Base-by-base conservation (phyloP, 2,797 vertebrate genomes). In the Distichodus sexfasciatus region DNA sequence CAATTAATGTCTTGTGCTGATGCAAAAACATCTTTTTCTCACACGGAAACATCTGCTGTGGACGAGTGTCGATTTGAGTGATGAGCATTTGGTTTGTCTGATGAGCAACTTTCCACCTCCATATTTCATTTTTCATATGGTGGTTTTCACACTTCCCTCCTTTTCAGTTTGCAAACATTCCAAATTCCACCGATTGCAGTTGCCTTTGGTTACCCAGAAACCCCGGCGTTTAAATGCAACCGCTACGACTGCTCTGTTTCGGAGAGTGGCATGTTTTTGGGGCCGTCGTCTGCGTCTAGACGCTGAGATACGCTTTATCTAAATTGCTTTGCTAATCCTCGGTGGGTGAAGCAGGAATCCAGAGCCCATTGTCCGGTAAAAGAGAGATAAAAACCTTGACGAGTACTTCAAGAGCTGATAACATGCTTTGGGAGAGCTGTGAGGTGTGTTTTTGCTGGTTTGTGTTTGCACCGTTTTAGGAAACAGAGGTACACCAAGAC, bases 231-330 rank as follows among this genome's bases (percentile, higher is more conserved):
- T 3, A 35, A 77, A 81, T 44, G 55, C 66, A n/a, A n/a, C 50
- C 66, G 74, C 84, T 82, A 79, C 73, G 60, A 10, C 79, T 60
- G 66, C 81, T 83, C 84, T 88, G 81, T 87, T 72, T 81, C 76
- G 72, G 57, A 54, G 47, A 57, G 67, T 71, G 73, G 80, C 72
- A 77, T 58, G 38, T n/a, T n/a, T n/a, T 41, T 58, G 60, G 71
- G 57, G 59, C 72, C n/a, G 19, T 65, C 9, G 69, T 26, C 66
- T 76, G 35, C 62, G 85, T 87, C 86, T 87, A 88, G 87, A 88
- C 84, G 15, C 26, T 71, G 57, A 88, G 87, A 89, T 86, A 85
- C 53, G 71, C 82, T 76, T n/a, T 90, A 89, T 91, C 89, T 90
- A 82, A 88, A 88, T 89, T 63, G 77, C 72, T 60, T n/a, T 70